Evolutionary conservation across 2,888 invertebrate species (phyloP), one percentile per base, ranked within the genome.

Genomic region (Pollenia amentaria): DNA sequence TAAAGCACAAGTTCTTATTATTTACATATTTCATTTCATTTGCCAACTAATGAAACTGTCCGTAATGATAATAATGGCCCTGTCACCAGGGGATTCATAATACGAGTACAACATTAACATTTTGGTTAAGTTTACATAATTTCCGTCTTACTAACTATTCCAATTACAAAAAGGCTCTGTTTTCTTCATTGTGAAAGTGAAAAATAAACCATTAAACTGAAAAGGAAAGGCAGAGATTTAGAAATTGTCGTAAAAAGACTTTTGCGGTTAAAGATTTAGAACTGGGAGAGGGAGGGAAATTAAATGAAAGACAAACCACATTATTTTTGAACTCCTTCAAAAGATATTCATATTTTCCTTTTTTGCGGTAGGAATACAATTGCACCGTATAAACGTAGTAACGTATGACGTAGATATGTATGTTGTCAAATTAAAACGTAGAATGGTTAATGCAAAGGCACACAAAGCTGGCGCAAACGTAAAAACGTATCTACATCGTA

Each of bases 111-210:
- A 75, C 64, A 40, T 75, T 75, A 62, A 62, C 51, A 42, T 55
- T 55, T 48, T 62, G 40, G 48, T 64, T 62, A 48, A 51, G 18
- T 64, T 64, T 40, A 64, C 64, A 75, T 75, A 62, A 75, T 75
- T 62, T 64, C 75, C 75, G 75, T 62, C 48, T 57, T 48, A 29
- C 38, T 12, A 64, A 62, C 62, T 62, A 62, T 51, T 69, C 40
- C 29, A 48, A 42, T 42, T 62, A 38, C 38, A 38, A 60, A 60
- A 60, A 38, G 38, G 10, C 21, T 55, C 21, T 11, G 16, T 11
- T 55, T 18, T 18, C 11, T 11, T 18, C 21, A 12, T 14, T n/a
- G 14, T 60, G 3, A 38, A 0, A 57, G 14, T 14, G 16, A 51
- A 21, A 21, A 21, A 11, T 12, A 60, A 29, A 29, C n/a, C 3